A percentile compares a stretch with the other conserved stretches of the same genome.
phyloP scores from a whole-genome alignment of 2,888 invertebrate genomes.

The Leucoma salicis region DNA sequence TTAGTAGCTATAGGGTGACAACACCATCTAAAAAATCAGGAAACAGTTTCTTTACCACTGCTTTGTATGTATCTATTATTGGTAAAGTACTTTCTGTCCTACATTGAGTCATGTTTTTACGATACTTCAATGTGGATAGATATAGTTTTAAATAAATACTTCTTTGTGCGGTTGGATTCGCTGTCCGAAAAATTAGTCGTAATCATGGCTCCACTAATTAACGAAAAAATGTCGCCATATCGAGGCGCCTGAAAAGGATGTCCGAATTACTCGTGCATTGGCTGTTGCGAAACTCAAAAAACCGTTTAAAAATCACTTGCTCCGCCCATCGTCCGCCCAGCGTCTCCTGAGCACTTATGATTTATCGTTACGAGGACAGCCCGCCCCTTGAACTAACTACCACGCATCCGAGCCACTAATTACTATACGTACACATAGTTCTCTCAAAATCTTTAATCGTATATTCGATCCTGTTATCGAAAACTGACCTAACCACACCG shows the following conservation, averaged over 20 bases:
- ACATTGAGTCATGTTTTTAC: constrained; percentile 8
- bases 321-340: constrained; percentile 76
- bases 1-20: constrained; percentile 75
- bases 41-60: constrained; percentile 27
- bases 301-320: constrained; percentile 80
- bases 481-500: constrained; percentile 42
- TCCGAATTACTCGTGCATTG: constrained; percentile 72
- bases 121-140: constrained; percentile 23
- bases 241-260: constrained; percentile 73
- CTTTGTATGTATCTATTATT: constrained; percentile 26
- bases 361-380: constrained; percentile 77
- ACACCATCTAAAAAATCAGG: constrained; percentile 40
- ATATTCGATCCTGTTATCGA: constrained; percentile 59
- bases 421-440: constrained; percentile 57
- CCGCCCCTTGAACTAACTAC: constrained; percentile 76
- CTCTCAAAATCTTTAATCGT: constrained; percentile 66
- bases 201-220: constrained; percentile 77
- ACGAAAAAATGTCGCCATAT: constrained; percentile 75
- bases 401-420: constrained; percentile 74
- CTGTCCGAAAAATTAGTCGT: constrained; percentile 66
- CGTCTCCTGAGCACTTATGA: constrained; percentile 76
- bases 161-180: constrained; percentile 34
- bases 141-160: constrained; percentile 38
- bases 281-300: constrained; percentile 74
- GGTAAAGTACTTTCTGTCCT: constrained; percentile 21